Percentiles rank a stretch among this genome's conserved stretches.
phyloP scores from a whole-genome alignment of 2,113 vertebrate species.

The Pseudopodoces humilis region DNA sequence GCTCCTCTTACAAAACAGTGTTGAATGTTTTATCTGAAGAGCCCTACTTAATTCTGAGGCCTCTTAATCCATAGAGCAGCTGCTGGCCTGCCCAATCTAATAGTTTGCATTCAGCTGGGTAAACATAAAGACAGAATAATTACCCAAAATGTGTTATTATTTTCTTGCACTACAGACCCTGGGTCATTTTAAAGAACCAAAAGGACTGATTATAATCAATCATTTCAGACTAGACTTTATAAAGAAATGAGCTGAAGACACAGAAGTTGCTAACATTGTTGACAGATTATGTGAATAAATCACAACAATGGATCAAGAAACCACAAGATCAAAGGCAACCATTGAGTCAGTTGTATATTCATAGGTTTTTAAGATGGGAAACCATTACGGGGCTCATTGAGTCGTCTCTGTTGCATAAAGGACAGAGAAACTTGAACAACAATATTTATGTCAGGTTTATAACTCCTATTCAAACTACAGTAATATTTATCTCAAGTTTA shows the following conservation, averaged over 20 bases:
- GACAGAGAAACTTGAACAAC: background rate
- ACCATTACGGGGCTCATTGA: background rate
- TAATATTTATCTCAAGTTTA: background rate
- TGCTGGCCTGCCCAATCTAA: background rate
- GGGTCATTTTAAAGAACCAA: constrained; percentile 1
- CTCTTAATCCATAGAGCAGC: constrained; percentile 1
- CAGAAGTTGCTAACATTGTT: background rate
- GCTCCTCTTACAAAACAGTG: background rate
- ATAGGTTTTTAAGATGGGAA: constrained; percentile 14
- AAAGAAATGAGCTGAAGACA: background rate
- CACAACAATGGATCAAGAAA: background rate
- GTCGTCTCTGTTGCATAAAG: background rate
- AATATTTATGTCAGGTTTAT: background rate
- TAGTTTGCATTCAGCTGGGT: constrained; percentile 5
- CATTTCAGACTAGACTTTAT: background rate
- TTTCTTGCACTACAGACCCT: background rate
- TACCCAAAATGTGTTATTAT: background rate
- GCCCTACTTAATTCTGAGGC: background rate
- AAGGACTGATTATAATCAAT: background rate
- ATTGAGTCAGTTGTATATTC: background rate
- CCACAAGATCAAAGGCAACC: background rate
- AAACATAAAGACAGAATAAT: constrained; percentile 35
- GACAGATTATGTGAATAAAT: background rate
- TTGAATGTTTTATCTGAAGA: background rate
- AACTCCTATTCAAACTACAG: background rate